phyloP scores from a whole-genome alignment of 2,797 vertebrate species.

The Mareca penelope region DNA sequence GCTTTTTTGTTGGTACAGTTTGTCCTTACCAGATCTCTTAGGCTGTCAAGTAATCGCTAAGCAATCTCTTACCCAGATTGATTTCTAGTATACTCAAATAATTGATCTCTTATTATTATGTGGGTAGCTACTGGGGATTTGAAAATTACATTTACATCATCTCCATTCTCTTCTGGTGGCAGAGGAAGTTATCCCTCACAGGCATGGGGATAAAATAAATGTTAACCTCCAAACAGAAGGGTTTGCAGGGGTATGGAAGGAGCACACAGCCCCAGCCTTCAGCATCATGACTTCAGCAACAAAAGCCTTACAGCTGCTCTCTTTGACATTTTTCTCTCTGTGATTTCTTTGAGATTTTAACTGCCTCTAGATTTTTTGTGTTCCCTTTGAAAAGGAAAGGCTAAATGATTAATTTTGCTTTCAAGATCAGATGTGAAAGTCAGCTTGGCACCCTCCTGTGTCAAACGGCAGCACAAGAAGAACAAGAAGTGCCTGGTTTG shows the following conservation, averaged over 20 bases:
- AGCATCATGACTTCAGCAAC: not conserved
- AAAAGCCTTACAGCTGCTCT: not conserved
- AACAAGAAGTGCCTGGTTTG: not conserved
- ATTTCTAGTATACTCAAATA: not conserved
- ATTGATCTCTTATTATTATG: not conserved
- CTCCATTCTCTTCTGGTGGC: not conserved
- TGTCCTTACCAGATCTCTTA: not conserved
- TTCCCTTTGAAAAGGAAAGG: not conserved
- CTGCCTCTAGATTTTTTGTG: not conserved
- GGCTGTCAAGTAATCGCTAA: not conserved
- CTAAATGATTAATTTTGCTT: slow-evolving; percentile 17
- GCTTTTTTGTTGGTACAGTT: not conserved
- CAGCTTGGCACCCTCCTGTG: not conserved
- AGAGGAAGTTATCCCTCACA: not conserved
- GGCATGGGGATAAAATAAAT: not conserved
- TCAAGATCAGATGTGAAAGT: not conserved
- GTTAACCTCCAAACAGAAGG: not conserved
- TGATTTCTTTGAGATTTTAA: not conserved
- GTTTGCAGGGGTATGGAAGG: not conserved
- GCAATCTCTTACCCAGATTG: not conserved
- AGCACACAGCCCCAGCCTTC: not conserved
- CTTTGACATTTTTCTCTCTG: not conserved
- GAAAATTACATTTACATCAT: not conserved
- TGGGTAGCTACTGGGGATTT: not conserved
- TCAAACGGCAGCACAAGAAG: not conserved